phyloP scores from a whole-genome alignment of 2,888 invertebrate genomes.

The Hecatera dysodea region DNA sequence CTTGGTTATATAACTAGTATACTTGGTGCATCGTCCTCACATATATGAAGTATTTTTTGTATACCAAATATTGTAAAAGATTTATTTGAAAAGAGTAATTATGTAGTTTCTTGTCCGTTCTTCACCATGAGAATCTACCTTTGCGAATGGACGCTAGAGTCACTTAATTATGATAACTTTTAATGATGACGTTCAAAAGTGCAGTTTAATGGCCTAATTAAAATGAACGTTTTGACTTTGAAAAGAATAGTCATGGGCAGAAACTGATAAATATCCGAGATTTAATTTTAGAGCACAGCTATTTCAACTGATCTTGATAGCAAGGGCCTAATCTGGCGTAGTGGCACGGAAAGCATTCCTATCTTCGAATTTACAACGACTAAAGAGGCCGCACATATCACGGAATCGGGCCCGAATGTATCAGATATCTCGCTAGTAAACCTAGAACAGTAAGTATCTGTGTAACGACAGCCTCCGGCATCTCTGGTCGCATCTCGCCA shows the following conservation, averaged over 20 bases:
- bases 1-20: too few species aligned
- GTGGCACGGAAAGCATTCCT: slow-evolving; percentile 20
- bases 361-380: slow-evolving; percentile 3
- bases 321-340: slow-evolving; percentile 16
- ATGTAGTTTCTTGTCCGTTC: too few species aligned
- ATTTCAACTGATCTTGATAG: slow-evolving; percentile 18
- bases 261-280: neutral
- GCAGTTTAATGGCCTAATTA: too few species aligned
- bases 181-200: too few species aligned
- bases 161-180: too few species aligned
- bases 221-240: too few species aligned
- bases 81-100: too few species aligned
- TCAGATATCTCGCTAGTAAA: slow-evolving; percentile 24
- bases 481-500: slow-evolving; percentile 60
- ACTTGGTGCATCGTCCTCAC: too few species aligned
- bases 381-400: slow-evolving; percentile 2
- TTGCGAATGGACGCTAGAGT: too few species aligned
- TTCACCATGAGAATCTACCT: too few species aligned
- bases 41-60: too few species aligned
- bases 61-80: too few species aligned
- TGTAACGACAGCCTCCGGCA: slow-evolving; percentile 46
- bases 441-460: slow-evolving; percentile 31
- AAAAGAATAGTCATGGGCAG: neutral
- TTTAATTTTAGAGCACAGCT: neutral
- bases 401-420: slow-evolving; percentile 8